Evolutionary conservation across 2,888 invertebrate species (phyloP), one percentile per base, ranked within the genome.

Genomic region (Apeira syringaria): DNA sequence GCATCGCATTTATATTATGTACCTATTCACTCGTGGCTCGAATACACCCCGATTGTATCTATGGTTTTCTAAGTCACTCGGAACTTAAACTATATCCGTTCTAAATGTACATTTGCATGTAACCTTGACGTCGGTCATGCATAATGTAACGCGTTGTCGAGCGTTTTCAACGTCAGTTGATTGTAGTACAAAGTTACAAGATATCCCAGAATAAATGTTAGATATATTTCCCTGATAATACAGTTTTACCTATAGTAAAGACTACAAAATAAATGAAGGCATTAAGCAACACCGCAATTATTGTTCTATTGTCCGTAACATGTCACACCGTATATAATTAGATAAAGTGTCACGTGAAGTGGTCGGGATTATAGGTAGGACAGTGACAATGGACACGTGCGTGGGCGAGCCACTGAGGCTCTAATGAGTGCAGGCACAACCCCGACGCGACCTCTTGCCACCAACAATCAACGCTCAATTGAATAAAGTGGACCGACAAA

Each of bases 371-470:
- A 66, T 56, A 65, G 46, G 64, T 64, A 59, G 53, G 53, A 63
- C 50, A 57, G 61, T 56, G 61, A 69, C 66, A 68, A 70, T 65
- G 54, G 61, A 60, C 75, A 77, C 73, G 80, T 77, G 76, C 71
- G 86, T 80, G 76, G 84, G 82, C 75, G 78, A 76, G 74, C 72
- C 20, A 74, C 66, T 68, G 71, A 73, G 70, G 73, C 65, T 71
- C 74, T 85, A 86, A 88, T 87, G 85, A 85, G 66, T 69, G 68
- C 71, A 64, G 72, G 62, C 67, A 71, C 80, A 81, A 78, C 75
- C 81, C 79, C 81, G 70, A 79, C 84, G 69, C 85, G 87, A 88
- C 87, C 88, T 86, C 74, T 78, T 67, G 81, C 64, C 80, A 74
- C 80, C 54, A 61, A 64, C 87, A 85, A 84, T 85, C 82, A 84